Evolutionary conservation across 1,140 invertebrate species (phyloP), one percentile per base, ranked within the genome.

Genomic region (Zaprionus africanus): DNA sequence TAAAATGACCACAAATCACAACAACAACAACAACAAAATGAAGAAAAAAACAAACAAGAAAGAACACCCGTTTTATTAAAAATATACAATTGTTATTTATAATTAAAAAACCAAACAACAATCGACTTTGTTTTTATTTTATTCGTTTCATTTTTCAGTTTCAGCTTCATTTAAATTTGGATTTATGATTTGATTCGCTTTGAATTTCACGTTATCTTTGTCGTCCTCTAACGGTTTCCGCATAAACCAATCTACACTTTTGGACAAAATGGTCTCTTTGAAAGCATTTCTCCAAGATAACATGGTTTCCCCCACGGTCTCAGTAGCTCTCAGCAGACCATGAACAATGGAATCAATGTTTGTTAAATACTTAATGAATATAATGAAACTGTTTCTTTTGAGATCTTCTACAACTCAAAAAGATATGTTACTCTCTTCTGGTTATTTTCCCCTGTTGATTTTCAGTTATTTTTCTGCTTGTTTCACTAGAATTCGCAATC

Each of bases 51-150:
- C 61, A 65, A 62, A 68, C 49, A 61, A 68, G 51, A 67, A 70
- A 82, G 61, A 85, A 84, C 81, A 85, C 72, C 81, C 80, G 81
- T 87, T 87, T 87, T 87, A 87, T 87, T 87, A 80, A 87, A 85
- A 85, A 90, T 90, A 90, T 90, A 90, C 81, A 90, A 90, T 90
- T 90, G 85, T 90, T 90, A 90, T 90, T 90, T 90, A 90, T 90
- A 90, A 90, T 90, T 90, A 90, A 90, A 88, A 90, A 90, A 90
- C 74, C 69, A 82, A 88, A 88, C 54, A 85, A 85, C 69, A 83
- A 90, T 65, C 38, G 53, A 56, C 43, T 73, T 88, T 85, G 85
- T 90, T 90, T 90, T 85, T 60, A 85, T 90, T 90, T 90, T 7
- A 54, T 67, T 78, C 36, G 61, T 58, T 46, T 49, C 4, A 11